Base-by-base conservation (phyloP, 2,113 vertebrate species). In the Anthoscopus minutus region DNA sequence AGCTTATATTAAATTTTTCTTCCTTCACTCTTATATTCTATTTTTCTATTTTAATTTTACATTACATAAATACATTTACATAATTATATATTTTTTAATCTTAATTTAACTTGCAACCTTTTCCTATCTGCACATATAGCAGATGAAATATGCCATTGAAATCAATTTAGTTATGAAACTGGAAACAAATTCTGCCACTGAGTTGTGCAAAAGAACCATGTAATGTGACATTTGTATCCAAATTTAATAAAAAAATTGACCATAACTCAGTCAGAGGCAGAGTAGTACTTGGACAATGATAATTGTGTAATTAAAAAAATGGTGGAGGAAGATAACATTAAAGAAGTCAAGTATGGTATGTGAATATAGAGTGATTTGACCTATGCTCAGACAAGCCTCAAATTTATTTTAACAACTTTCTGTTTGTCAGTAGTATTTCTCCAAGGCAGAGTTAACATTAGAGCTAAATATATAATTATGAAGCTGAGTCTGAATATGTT, bases 301-400 rank as follows among this genome's bases (percentile, higher is more conserved):
- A 94, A 89, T 53, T 85, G 23, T 27, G 11, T 80, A 94, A 89
- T 89, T 94, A 70, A 91, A 61, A 86, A 92, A 53, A 85, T 54
- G 50, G 35, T 78, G 20, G 37, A 91, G 35, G 62, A 94, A 94
- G 81, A 89, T 79, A 91, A 69, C 57, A 79, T 65, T 91, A 72
- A 91, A 84, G 33, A 88, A 54, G n/a, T 37, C 70, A 28, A 14
- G 17, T 74, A 79, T 31, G 76, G 6, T 79, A 58, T 50, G 42
- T 45, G 31, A 85, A 72, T 94, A 79, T 7, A 58, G 51, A 82
- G 35, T 67, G 53, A 23, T 74, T 60, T 4, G 27, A 87, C 28
- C 22, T 50, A 44, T 24, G 9, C 12, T 88, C 33, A 87, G 73
- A 53, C 20, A 53, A 73, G 65, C 28, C 81, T 74, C 28, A 72